Base-by-base conservation (phyloP, 2,888 invertebrate genomes). In the Drosophila anceps region DNA sequence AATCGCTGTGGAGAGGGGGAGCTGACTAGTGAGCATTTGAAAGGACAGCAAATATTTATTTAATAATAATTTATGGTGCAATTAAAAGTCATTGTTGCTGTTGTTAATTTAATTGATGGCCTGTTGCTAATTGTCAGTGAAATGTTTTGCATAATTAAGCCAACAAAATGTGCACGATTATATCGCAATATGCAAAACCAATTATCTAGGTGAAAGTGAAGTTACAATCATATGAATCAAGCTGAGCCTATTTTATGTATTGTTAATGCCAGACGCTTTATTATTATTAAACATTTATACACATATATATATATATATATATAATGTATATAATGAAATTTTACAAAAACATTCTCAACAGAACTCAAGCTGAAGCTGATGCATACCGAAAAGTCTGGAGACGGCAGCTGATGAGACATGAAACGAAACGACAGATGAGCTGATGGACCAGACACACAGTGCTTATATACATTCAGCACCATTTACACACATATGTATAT, bases 401-500 rank as follows among this genome's bases (percentile, higher is more conserved):
- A 65, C 33, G 67, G 29, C 67, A 46, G 24, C 65, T 67, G 73
- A 82, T 79, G 81, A 83, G 81, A 84, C 81, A 81, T 81, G 81
- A 81, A 81, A 83, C 69, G 80, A 80, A 82, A 80, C 80, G 80
- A 82, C 80, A 79, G 71, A 54, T 72, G 72, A 72, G 64, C 35
- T 69, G 71, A 71, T 62, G 79, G 51, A 39, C 77, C 67, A 76
- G 50, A 71, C 62, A 57, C 41, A 50, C 7, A 33, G 33, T 18
- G 13, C 48, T 44, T 55, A 63, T 20, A 63, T 46, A 63, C 46
- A 33, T 5, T 12, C 54, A 41, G 12, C 4, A 33, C 24, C 7
- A 61, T 50, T n/a, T n/a, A n/a, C n/a, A n/a, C n/a, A 53, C 58
- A 60, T 57, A 76, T 33, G 33, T 33, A 24, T 9, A 35, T 2